These are phyloP conservation scores for Autographa gamma DNA, from an alignment of 2,888 invertebrate species.

Conservation along the genomic window DNA sequence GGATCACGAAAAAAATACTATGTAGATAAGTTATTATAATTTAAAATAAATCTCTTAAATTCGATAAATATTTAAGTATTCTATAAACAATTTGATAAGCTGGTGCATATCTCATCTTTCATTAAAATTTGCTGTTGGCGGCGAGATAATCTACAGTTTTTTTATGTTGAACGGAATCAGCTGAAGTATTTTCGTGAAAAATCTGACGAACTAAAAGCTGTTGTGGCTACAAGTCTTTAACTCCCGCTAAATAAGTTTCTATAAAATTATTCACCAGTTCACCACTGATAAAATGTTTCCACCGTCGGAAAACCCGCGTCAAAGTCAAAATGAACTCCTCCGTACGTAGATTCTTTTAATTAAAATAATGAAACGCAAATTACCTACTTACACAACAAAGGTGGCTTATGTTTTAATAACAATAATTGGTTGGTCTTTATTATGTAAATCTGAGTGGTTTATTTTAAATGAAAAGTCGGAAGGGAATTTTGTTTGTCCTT, in stretches of 20 bases:
- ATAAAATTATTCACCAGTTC: conserved; percentile 42
- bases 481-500: neutral
- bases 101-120: conserved; percentile 8
- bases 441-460: conserved; percentile 13
- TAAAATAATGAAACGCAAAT: conserved; percentile 51
- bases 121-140: conserved; percentile 7
- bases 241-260: conserved; percentile 52
- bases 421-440: conserved; percentile 8
- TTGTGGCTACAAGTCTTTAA: conserved; percentile 40
- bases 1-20: conserved; percentile 29
- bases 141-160: conserved; percentile 3
- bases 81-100: conserved; percentile 26
- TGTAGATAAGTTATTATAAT: conserved; percentile 14
- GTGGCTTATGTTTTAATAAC: conserved; percentile 21
- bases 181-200: conserved; percentile 32
- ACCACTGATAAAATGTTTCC: conserved; percentile 60
- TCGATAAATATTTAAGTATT: conserved; percentile 22
- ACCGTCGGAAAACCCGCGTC: conserved; percentile 51
- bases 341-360: conserved; percentile 55
- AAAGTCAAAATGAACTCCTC: conserved; percentile 56
- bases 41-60: conserved; percentile 21
- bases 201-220: conserved; percentile 12
- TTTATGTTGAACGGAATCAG: conserved; percentile 27
- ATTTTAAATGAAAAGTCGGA: conserved; percentile 34
- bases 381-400: conserved; percentile 20